Conservation (phyloP, 2,888 invertebrate species). For the Lepidocyrtoides sp. region DNA sequence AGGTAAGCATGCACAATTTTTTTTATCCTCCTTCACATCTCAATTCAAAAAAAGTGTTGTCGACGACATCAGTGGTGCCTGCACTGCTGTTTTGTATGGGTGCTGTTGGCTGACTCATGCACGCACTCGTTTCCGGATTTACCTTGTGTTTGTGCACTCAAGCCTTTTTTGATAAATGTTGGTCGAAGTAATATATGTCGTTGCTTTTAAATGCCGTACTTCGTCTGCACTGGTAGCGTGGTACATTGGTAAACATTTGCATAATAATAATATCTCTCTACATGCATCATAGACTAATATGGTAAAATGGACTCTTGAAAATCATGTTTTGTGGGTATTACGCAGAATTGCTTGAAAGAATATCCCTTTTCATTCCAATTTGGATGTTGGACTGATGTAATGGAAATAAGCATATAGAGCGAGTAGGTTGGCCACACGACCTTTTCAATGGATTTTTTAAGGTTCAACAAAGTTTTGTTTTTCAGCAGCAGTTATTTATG, state of each 20-base stretch:
- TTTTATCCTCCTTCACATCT: conserved; percentile 55
- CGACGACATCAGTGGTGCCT: conserved; percentile 4
- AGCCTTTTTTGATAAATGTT: conserved; percentile 42
- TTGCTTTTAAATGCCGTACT: conserved; percentile 33
- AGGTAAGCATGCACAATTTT: conserved; percentile 66
- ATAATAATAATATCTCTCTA: conserved; percentile 16
- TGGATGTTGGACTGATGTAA: conserved; percentile 27
- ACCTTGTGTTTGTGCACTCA: conserved; percentile 42
- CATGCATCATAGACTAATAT: conserved; percentile 50
- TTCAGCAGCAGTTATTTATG: neutral
- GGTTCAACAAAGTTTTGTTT: conserved; percentile 2
- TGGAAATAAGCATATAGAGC: neutral
- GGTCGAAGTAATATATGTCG: too few species aligned
- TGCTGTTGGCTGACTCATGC: conserved; percentile 59
- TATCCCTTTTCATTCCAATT: conserved; percentile 36
- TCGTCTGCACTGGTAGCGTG: conserved; percentile 9
- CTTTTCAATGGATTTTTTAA: neutral
- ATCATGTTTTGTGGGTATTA: conserved; percentile 19
- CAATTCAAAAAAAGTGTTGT: conserved; percentile 34
- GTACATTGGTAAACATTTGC: conserved; percentile 62
- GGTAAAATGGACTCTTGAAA: conserved; percentile 49
- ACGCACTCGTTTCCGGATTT: conserved; percentile 71
- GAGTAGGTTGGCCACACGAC: conserved; percentile 12
- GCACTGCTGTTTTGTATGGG: conserved; percentile 8
- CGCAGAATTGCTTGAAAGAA: conserved; percentile 19